These are phyloP conservation scores for Sitodiplosis mosellana DNA, from an alignment of 1,140 invertebrate species.

Conservation along the genomic window DNA sequence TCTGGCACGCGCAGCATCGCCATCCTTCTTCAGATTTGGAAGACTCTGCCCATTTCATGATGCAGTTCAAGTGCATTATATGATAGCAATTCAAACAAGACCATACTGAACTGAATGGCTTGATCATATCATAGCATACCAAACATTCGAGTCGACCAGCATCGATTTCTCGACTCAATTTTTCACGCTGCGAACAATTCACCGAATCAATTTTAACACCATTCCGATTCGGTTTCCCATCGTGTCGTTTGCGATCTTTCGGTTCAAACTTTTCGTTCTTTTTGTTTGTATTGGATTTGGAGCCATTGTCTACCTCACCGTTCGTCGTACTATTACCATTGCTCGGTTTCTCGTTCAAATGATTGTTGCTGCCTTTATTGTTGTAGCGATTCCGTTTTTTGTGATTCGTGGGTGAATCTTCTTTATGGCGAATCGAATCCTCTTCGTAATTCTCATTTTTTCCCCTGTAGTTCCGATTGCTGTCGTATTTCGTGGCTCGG, in stretches of 20 bases:
- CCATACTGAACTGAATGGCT: slow-evolving; percentile 67
- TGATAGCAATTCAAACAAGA: slow-evolving; percentile 79
- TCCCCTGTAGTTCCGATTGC: background rate
- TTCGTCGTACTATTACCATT: background rate
- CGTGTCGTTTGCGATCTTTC: background rate
- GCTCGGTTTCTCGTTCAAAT: background rate
- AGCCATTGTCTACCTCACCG: background rate
- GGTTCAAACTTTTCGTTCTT: background rate
- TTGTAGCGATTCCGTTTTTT: background rate
- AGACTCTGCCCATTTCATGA: slow-evolving; percentile 75
- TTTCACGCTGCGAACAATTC: slow-evolving; percentile 43
- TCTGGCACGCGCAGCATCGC: slow-evolving; percentile 85
- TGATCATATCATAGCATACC: slow-evolving; percentile 76
- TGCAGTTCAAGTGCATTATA: slow-evolving; percentile 76
- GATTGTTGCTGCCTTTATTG: background rate
- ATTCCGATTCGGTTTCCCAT: background rate
- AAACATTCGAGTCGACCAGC: slow-evolving; percentile 70
- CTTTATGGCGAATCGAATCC: background rate
- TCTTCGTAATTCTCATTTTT: background rate
- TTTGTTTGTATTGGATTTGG: background rate
- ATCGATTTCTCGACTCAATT: slow-evolving; percentile 61
- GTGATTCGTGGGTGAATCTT: background rate
- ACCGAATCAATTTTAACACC: background rate
- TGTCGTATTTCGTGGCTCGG: background rate
- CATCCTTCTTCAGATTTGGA: slow-evolving; percentile 62